A percentile compares a stretch with the other conserved stretches of the same genome.
Evolutionary conservation across 2,113 vertebrate genomes (phyloP).

Genomic region (Lonchura striata): DNA sequence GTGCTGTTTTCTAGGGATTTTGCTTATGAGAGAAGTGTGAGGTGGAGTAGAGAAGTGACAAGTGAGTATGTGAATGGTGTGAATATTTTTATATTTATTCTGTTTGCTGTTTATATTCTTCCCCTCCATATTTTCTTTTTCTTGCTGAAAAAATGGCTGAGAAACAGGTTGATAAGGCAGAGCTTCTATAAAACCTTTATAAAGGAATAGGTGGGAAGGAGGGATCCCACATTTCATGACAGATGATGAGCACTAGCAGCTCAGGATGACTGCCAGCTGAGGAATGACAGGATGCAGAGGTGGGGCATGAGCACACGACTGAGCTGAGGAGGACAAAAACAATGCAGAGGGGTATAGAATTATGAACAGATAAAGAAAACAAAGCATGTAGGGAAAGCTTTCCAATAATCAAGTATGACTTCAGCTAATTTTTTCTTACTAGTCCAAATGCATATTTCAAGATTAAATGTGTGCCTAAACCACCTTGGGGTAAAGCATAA

Average conservation of each 20-base stretch:
- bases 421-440: not conserved
- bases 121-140: not conserved
- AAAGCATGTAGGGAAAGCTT: not conserved
- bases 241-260: not conserved
- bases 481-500: not conserved
- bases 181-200: not conserved
- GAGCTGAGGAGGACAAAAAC: not conserved
- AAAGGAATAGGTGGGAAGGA: not conserved
- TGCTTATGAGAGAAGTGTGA: not conserved
- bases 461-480: not conserved
- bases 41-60: not conserved
- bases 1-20: not conserved
- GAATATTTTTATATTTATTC: not conserved
- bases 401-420: not conserved
- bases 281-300: slow-evolving; percentile 11
- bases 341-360: not conserved
- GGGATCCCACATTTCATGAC: not conserved
- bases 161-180: not conserved
- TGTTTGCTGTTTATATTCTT: not conserved
- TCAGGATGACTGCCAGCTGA: not conserved
- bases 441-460: not conserved
- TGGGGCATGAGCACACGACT: not conserved
- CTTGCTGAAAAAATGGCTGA: not conserved
- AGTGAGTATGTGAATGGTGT: not conserved
- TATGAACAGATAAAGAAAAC: not conserved